A percentile compares a stretch with the other conserved stretches of the same genome.
phyloP scores from a whole-genome alignment of 2,113 vertebrate species.

The Acanthisitta chloris region DNA sequence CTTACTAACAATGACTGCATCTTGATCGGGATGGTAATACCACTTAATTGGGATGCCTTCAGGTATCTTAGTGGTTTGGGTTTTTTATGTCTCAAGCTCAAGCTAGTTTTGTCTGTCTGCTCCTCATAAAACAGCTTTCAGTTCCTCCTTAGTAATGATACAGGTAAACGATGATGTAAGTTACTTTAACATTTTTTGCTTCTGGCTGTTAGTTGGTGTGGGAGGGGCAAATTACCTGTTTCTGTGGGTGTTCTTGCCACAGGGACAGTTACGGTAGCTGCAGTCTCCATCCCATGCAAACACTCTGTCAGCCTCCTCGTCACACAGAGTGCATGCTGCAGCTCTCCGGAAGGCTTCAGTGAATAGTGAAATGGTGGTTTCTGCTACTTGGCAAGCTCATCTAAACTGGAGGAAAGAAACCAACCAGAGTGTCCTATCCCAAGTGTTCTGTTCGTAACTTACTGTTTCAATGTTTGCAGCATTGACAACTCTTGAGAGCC shows the following conservation, averaged over 20 bases:
- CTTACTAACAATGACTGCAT: conserved; percentile 69
- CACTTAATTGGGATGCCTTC: conserved; percentile 70
- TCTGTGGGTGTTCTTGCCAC: conserved; percentile 64
- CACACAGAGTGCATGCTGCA: neutral
- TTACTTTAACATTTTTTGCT: conserved; percentile 59
- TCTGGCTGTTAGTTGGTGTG: conserved; percentile 58
- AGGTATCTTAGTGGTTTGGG: conserved; percentile 59
- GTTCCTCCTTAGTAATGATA: conserved; percentile 65
- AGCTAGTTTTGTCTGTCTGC: conserved; percentile 65
- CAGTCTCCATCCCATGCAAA: neutral
- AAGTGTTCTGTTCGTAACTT: neutral
- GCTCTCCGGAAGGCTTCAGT: neutral
- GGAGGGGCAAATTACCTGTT: conserved; percentile 63
- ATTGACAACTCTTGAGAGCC: neutral
- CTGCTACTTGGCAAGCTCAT: neutral
- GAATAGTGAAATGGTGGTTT: neutral
- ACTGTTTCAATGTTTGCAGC: neutral
- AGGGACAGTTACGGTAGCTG: neutral
- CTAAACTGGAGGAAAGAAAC: neutral
- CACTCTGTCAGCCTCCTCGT: neutral
- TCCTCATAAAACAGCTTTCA: conserved; percentile 65
- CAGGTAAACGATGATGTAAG: conserved; percentile 62
- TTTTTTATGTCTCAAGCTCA: conserved; percentile 59
- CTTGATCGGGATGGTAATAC: conserved; percentile 67
- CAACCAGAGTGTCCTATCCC: rapidly evolving